Evolutionary conservation across 92 coral and sea anemone genomes (phyloP), one percentile per base, ranked within the genome.

Genomic region (Porites lobata): DNA sequence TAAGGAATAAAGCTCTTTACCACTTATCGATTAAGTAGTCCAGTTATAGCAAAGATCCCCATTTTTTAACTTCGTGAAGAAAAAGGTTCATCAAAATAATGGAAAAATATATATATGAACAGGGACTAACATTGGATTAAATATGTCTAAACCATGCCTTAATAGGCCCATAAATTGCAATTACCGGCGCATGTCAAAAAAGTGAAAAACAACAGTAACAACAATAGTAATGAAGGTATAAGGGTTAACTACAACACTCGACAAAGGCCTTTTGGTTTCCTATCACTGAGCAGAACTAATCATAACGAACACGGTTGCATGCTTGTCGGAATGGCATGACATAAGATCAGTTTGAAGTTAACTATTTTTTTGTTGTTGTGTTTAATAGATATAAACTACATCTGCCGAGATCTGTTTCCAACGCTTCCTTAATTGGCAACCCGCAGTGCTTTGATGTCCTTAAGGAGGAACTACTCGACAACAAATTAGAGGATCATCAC

Each of bases 121-220:
- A 38, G 47, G 47, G 47, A 38, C 47, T 38, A 38, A 38, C 47
- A 38, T 38, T 4, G 6, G 47, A 38, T 38, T 38, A 38, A 38
- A 4, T 38, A 38, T 38, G 73, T 53, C 26, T 82, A 17, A 18
- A 66, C 29, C 65, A 59, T 57, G 61, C 50, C 72, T 72, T 56
- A 72, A 61, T 21, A 72, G 76, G 17, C 17, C 61, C 56, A 50
- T 83, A 83, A 83, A 83, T 83, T 56, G 38, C 61, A 61, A 83
- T 72, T 73, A 43, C 47, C 6, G 47, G 47, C 11, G 62, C 54
- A 59, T 59, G 50, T 20, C 61, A 21, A 2, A 21, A 75, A 72
- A 38, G 47, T 6, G 66, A 53, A 76, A 76, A 76, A 75, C 79
- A 54, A 75, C 54, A 51, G 53, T 38, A 75, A 53, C 1, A 18